These are phyloP conservation scores for Aelia acuminata DNA, from an alignment of 2,888 invertebrate species.

Conservation along the genomic window DNA sequence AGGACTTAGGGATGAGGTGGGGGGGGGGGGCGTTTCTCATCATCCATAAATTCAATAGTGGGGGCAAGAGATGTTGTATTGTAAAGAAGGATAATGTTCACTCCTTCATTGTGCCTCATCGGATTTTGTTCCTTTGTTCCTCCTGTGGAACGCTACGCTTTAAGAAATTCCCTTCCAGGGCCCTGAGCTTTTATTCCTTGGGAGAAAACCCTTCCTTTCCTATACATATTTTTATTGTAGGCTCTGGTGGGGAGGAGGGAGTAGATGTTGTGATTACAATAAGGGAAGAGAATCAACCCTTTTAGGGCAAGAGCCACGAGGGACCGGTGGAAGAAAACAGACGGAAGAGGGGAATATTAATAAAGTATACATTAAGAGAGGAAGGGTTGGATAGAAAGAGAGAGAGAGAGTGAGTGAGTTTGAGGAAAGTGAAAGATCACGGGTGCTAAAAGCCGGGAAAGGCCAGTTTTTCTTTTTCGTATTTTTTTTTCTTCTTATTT, in stretches of 20 bases:
- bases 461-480: conserved; percentile 29
- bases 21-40: conserved; percentile 43
- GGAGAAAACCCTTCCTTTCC: neutral
- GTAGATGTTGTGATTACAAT: conserved; percentile 58
- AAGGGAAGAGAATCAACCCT: conserved; percentile 59
- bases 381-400: conserved; percentile 54
- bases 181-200: conserved; percentile 52
- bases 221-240: conserved; percentile 56
- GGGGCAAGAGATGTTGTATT: conserved; percentile 46
- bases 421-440: conserved; percentile 26
- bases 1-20: conserved; percentile 35
- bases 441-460: conserved; percentile 54
- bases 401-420: no score
- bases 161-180: conserved; percentile 61
- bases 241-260: neutral
- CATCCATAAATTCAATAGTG: conserved; percentile 62
- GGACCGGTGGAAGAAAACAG: conserved; percentile 56
- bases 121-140: conserved; percentile 62
- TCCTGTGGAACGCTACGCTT: neutral
- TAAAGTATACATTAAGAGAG: conserved; percentile 59
- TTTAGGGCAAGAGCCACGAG: conserved; percentile 40
- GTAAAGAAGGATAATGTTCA: conserved; percentile 63
- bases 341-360: conserved; percentile 57
- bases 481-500: conserved; percentile 41
- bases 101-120: conserved; percentile 64